Conservation (phyloP, 2,797 vertebrate genomes). For the Melanotaenia maccullochi region DNA sequence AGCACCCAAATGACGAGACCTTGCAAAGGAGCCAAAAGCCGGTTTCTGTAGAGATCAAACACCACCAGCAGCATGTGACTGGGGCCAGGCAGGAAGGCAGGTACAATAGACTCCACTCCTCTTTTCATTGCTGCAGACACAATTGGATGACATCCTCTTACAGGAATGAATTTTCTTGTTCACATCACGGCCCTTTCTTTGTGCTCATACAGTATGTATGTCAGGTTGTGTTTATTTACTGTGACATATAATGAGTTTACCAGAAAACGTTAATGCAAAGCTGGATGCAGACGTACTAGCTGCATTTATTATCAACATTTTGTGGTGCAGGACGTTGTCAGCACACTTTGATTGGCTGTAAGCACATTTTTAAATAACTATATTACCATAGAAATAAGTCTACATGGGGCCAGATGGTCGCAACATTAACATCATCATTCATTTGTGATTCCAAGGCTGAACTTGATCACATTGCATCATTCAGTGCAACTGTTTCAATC, state of each 20-base stretch:
- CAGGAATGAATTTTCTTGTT: slow-evolving; percentile 47
- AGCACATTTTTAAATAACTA: slow-evolving; percentile 62
- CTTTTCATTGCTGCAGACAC: slow-evolving; percentile 37
- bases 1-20: slow-evolving; percentile 69
- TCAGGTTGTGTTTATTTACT: slow-evolving; percentile 43
- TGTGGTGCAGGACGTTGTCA: slow-evolving; percentile 18
- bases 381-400: slow-evolving; percentile 78
- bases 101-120: slow-evolving; percentile 45
- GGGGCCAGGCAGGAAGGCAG: slow-evolving; percentile 47
- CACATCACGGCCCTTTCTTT: slow-evolving; percentile 35
- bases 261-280: background rate
- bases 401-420: slow-evolving; percentile 36
- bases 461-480: slow-evolving; percentile 62
- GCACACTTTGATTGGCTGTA: slow-evolving; percentile 59
- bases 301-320: slow-evolving; percentile 25
- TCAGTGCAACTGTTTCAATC: slow-evolving; percentile 38
- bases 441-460: slow-evolving; percentile 42
- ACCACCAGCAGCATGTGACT: slow-evolving; percentile 55
- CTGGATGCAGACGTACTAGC: background rate
- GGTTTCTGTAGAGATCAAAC: slow-evolving; percentile 72
- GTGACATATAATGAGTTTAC: slow-evolving; percentile 23
- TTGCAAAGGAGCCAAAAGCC: slow-evolving; percentile 63
- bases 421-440: slow-evolving; percentile 62
- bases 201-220: slow-evolving; percentile 30
- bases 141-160: slow-evolving; percentile 47